These are phyloP conservation scores for Anas bahamensis DNA, from an alignment of 2,797 vertebrate genomes.

Conservation along the genomic window DNA sequence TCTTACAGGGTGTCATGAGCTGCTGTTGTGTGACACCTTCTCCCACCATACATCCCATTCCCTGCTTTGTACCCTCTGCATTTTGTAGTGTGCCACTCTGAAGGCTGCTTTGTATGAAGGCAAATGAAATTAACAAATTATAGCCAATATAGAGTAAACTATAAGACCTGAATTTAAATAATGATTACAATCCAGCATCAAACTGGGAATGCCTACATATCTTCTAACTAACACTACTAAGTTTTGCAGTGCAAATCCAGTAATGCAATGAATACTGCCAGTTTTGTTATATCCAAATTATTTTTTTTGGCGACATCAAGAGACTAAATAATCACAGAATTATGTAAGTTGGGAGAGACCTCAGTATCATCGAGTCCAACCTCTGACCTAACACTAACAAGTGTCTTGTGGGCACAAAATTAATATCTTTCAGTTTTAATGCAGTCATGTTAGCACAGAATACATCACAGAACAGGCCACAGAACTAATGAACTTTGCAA, in stretches of 20 bases:
- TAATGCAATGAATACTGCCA: not conserved
- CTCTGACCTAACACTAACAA: too few relatives aligned
- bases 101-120: not conserved
- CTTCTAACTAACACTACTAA: not conserved
- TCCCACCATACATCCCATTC: not conserved
- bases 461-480: not conserved
- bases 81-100: not conserved
- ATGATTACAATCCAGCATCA: not conserved
- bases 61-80: not conserved
- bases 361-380: too few relatives aligned
- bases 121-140: not conserved
- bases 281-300: not conserved
- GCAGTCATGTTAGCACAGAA: not conserved
- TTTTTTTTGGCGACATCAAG: not conserved
- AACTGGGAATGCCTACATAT: not conserved
- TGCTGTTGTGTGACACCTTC: not conserved
- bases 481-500: not conserved
- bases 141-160: not conserved
- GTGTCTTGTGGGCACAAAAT: not conserved
- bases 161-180: not conserved
- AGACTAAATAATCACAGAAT: not conserved
- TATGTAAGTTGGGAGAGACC: too few relatives aligned
- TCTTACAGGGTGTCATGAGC: rapidly evolving
- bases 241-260: not conserved
- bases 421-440: not conserved